Evolutionary conservation across 2,888 invertebrate species (phyloP).

Genomic region (Tholera decimalis): DNA sequence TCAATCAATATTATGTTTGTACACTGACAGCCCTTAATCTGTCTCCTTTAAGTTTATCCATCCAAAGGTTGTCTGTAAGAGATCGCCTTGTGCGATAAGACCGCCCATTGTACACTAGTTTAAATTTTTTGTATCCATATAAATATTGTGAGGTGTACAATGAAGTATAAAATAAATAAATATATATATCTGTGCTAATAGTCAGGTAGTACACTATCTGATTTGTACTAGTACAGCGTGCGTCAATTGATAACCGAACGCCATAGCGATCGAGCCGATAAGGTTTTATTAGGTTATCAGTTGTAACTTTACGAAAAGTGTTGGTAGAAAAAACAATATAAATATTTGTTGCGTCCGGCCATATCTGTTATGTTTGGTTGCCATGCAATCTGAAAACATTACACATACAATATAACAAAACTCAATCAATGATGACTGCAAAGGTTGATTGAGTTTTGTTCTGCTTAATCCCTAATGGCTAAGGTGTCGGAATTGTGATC

Average conservation of each 20-base stretch:
- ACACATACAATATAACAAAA: not conserved
- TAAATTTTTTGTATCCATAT: too few species aligned
- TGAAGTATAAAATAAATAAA: too few species aligned
- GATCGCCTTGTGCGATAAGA: too few species aligned
- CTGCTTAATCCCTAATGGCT: too few species aligned
- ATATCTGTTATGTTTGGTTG: not conserved
- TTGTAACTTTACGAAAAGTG: constrained; percentile 20
- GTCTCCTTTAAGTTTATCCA: too few species aligned
- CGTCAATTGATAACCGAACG: constrained; percentile 74
- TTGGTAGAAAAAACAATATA: constrained; percentile 17
- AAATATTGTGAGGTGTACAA: too few species aligned
- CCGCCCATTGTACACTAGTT: too few species aligned
- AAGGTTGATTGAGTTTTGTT: too few species aligned
- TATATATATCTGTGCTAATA: constrained; percentile 40
- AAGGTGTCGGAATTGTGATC: too few species aligned
- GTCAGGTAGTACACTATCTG: constrained; percentile 70
- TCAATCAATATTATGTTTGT: too few species aligned
- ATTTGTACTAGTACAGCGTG: constrained; percentile 69
- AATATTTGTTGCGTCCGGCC: constrained; percentile 26
- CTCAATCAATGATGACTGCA: not conserved
- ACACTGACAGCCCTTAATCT: too few species aligned
- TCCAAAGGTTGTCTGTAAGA: too few species aligned
- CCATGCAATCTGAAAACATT: not conserved
- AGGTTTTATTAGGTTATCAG: constrained; percentile 76
- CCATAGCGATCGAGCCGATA: constrained; percentile 64